Conservation (phyloP, 1,140 invertebrate species). For the Drosophila navojoa region DNA sequence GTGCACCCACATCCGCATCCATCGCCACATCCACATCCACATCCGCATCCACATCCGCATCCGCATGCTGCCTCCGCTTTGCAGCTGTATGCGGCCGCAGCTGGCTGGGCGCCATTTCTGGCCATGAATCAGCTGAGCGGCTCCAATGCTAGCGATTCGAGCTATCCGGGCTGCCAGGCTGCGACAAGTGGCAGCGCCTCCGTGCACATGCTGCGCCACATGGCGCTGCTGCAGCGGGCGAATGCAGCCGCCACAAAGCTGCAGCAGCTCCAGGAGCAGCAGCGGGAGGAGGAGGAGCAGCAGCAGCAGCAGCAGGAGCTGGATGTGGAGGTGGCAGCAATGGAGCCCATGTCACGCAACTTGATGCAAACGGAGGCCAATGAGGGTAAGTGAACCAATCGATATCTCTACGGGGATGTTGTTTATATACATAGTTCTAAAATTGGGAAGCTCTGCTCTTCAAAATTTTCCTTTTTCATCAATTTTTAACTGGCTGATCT, state of each 20-base stretch:
- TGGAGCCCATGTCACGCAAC: not conserved
- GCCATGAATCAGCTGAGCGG: conserved; percentile 7
- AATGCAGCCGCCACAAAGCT: conserved; percentile 37
- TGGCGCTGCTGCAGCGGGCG: conserved; percentile 69
- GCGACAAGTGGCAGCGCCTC: conserved; percentile 18
- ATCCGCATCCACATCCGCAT: conserved; percentile 1
- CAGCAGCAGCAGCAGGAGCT: not conserved
- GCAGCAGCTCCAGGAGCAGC: conserved; percentile 24
- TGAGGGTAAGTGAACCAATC: conserved; percentile 13
- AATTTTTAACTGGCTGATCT: too few species aligned
- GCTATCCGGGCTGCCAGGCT: not conserved
- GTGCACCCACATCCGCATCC: not conserved
- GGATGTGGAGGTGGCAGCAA: conserved; percentile 6
- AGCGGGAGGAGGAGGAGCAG: not conserved
- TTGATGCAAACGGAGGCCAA: not conserved
- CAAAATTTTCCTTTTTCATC: too few species aligned
- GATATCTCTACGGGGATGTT: too few species aligned
- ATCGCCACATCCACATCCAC: too few species aligned
- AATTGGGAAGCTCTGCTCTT: too few species aligned
- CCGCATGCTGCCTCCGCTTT: conserved; percentile 40
- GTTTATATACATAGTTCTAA: too few species aligned
- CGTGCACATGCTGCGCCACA: conserved; percentile 62
- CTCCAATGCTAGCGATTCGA: not conserved
- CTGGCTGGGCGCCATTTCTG: conserved; percentile 62
- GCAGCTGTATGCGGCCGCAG: conserved; percentile 60